Evolutionary conservation across 2,113 vertebrate species (phyloP), one percentile per base, ranked within the genome.

Genomic region (Vireo altiloquus): DNA sequence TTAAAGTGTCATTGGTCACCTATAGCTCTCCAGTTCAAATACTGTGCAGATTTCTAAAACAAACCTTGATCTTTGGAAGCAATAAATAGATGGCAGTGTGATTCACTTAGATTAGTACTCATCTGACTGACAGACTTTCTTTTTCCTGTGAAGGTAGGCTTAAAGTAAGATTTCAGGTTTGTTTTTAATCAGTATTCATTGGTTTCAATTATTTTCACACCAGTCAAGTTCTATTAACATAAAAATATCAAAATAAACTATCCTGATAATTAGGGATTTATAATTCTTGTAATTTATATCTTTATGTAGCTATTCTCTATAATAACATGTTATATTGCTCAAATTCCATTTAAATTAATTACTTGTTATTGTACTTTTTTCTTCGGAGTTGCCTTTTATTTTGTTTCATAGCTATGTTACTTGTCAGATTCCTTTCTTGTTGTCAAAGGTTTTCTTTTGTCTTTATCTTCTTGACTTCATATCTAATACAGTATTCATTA

Each of bases 1-100:
- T 97, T 97, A 95, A 57, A 61, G 65, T 95, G 80, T 46, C 87
- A 91, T 87, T 96, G 92, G 83, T 97, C 92, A 96, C 69, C 71
- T 56, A 71, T 19, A 92, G 40, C 17, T 49, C 35, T 94, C 44
- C 24, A 82, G 78, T 81, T 91, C 92, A 93, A 94, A 90, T 93
- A 89, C 18, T 35, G n/a, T n/a, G 22, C 15, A 90, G 53, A 90
- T 92, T 86, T 76, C 69, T 83, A 69, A 88, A 95, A 71, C 10
- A 87, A 63, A 63, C 35, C 44, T 95, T 94, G 56, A 89, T 91
- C 49, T 91, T 91, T 81, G 37, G 35, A 95, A 94, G 79, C 80
- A 96, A 95, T 94, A 90, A 91, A 66, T 68, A 74, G 80, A 89
- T 84, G 19, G 37, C 18, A 86, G 39, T 71, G 72, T 65, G 53